Base-by-base conservation (phyloP, 2,113 vertebrate species). In the Casuarius casuarius region DNA sequence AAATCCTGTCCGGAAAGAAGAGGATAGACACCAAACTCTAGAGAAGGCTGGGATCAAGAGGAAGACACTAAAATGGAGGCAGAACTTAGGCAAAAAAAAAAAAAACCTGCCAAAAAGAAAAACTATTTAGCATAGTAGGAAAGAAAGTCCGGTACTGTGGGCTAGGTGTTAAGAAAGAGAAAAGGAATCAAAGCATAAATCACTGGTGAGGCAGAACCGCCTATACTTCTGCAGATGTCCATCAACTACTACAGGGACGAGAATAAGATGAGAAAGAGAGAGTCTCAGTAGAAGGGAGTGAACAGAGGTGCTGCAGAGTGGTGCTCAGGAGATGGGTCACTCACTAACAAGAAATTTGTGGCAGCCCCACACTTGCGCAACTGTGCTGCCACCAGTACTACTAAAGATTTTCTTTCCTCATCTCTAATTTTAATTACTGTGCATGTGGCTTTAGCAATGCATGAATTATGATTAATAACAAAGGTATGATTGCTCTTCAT, bases 401-500 rank as follows among this genome's bases (percentile, higher is more conserved):
- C 70, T 59, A 35, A 51, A 56, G 89, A 89, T 78, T 89, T 59
- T 94, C 67, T 97, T 74, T 93, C 80, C 40, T 84, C 82, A 70
- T 84, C 59, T 96, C 88, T 89, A 51, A 59, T 91, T 96, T 97
- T 95, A 94, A 51, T 79, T 76, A 92, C 88, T 86, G 86, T 88
- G 92, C 85, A 93, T 96, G 93, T 73, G 54, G 63, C 52, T 83
- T 85, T 28, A 81, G 85, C 40, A 96, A 89, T 79, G 92, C 82
- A 93, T 81, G 75, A 72, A 54, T 91, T 96, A 95, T 82, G 80
- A 92, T 97, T 96, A 81, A 83, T 89, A 87, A 59, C 44, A 89
- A 63, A 90, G 52, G 59, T 93, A 52, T 14, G 56, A 66, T 70
- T 89, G 46, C 51, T 81, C 21, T 82, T 76, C 54, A 40, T 88